Evolutionary conservation across 2,888 invertebrate genomes (phyloP).

Genomic region (Trachelus troglodyta): DNA sequence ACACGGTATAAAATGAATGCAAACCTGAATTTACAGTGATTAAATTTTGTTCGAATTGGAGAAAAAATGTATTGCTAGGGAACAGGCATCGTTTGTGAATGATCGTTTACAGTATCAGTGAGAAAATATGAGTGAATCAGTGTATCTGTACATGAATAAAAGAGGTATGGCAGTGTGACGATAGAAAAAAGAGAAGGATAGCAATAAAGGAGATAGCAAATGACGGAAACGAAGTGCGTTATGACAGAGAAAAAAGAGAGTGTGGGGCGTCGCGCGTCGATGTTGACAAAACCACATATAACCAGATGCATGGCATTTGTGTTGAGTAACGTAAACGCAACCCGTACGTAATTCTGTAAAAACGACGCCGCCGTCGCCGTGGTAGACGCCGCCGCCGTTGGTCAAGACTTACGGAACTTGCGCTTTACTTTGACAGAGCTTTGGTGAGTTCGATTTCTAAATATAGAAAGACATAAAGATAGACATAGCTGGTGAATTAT

Average conservation of each 20-base stretch:
- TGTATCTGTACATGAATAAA: not conserved
- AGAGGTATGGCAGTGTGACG: not conserved
- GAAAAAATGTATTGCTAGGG: not conserved
- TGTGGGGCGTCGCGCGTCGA: not conserved
- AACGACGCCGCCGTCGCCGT: conserved; percentile 1
- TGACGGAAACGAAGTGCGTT: not conserved
- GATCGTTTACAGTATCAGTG: not conserved
- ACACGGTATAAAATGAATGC: not conserved
- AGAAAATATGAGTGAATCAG: not conserved
- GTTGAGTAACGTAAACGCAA: conserved; percentile 16
- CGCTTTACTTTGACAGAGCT: conserved; percentile 22
- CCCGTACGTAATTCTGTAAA: conserved; percentile 14
- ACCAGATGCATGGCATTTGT: not conserved
- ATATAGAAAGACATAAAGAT: conserved; percentile 30
- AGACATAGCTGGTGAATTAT: not conserved
- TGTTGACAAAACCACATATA: not conserved
- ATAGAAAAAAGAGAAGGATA: not conserved
- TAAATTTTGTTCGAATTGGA: not conserved
- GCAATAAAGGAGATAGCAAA: not conserved
- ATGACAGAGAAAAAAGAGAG: not conserved
- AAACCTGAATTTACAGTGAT: not conserved
- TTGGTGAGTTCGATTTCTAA: conserved; percentile 37
- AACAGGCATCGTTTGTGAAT: not conserved
- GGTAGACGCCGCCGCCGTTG: not conserved
- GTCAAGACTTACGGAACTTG: not conserved